phyloP scores from a whole-genome alignment of 2,888 invertebrate species.

The Calameuta pallipes region DNA sequence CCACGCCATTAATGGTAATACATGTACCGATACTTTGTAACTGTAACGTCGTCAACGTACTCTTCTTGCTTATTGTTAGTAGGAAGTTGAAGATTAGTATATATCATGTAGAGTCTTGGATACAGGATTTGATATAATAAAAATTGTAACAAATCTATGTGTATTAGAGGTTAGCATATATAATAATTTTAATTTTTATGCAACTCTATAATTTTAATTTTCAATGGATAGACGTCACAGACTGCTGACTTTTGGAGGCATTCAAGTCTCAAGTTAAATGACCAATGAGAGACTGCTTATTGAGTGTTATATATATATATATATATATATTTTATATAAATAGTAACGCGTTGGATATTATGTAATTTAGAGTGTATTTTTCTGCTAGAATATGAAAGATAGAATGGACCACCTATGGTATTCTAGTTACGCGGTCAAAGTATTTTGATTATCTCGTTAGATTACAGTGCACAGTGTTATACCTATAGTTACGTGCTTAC shows the following conservation, averaged over 20 bases:
- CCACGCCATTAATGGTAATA: slow-evolving; percentile 13
- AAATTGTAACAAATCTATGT: not conserved
- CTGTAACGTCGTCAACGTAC: not conserved
- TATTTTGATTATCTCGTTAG: not conserved
- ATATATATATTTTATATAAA: too few relatives aligned
- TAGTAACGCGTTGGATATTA: too few relatives aligned
- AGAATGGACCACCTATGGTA: too few relatives aligned
- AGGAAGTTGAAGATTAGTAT: not conserved
- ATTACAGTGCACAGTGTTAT: not conserved
- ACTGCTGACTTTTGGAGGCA: not conserved
- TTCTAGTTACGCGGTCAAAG: not conserved
- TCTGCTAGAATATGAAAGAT: too few relatives aligned
- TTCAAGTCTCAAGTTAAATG: not conserved
- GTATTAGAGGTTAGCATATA: not conserved
- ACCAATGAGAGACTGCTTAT: not conserved
- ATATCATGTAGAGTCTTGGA: not conserved
- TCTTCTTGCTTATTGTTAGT: not conserved
- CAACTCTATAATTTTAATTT: not conserved
- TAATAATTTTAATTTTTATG: slow-evolving; percentile 1
- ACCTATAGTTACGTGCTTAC: not conserved
- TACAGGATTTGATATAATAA: not conserved
- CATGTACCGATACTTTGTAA: slow-evolving; percentile 11
- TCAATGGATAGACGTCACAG: not conserved
- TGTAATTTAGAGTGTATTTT: too few relatives aligned
- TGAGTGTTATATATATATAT: not conserved